Evolutionary conservation across 2,888 invertebrate species (phyloP), one percentile per base, ranked within the genome.

Genomic region (Neuroscelio doddi): DNA sequence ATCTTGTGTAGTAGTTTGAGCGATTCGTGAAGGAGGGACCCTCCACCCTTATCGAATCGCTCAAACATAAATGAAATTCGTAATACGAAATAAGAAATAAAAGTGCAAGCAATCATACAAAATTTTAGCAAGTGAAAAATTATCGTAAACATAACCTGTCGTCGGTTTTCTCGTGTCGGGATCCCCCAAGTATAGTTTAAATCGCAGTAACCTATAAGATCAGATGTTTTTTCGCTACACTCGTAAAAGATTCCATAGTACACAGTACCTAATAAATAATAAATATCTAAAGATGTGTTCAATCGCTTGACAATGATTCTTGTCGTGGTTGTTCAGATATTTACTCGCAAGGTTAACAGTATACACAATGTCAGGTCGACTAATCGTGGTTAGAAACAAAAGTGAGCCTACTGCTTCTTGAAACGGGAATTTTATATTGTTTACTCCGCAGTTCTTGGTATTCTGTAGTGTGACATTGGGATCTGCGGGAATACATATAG

Each of bases 281-380:
- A 70, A 3, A 49, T 70, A 72, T 15, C 55, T 58, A 9, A 68
- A 49, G 8, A 70, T 64, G 1, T 56, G 32, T 8, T 59, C 69
- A 0, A 66, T 68, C 0, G 70, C 68, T 5, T 56, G 38, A 58
- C 64, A 70, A 39, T 70, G 70, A 12, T n/a, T 50, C 1, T 27
- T 51, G 7, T 49, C 38, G 27, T 63, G 61, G 5, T 34, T 9
- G 15, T 61, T 64, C 0, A 64, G 38, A 34, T 29, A 66, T 24
- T 45, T 55, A 32, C 62, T 66, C 1, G 58, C 38, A 4, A 9
- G 4, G 10, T 47, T 51, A 12, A 66, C 62, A 4, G 66, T 30
- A 21, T 32, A 62, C n/a, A 57, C 21, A 12, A 66, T 52, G 9
- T 57, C 62, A 10, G 66, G 57, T 27, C 66, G 27, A 1, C 51